Base-by-base conservation (phyloP, 1,140 invertebrate genomes). In the Drosophila funebris region DNA sequence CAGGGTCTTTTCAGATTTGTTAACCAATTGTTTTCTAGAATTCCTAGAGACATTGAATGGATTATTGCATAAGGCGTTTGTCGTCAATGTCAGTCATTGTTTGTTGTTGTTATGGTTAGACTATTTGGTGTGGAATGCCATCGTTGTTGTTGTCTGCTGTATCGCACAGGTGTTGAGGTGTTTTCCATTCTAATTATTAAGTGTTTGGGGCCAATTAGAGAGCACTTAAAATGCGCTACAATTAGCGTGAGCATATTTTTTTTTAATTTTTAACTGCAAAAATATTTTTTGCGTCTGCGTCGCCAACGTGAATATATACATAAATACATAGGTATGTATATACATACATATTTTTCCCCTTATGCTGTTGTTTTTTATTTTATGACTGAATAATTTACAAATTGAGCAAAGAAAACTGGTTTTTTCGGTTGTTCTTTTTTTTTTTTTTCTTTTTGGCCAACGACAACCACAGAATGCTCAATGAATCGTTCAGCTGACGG, bases 351-450 rank as follows among this genome's bases (percentile, higher is more conserved):
- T 39, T 33, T 75, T 64, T 57, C 36, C 60, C 43, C 73, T 73
- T 78, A 13, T 13, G 22, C 43, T 13, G 22, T 62, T 24, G 16
- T 41, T 27, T 39, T 13, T 20, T 8, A 22, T 66, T 66, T 57
- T 37, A 76, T 76, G 78, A 80, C 78, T 82, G 77, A 82, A 82
- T 67, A 78, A 83, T 82, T 82, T 82, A 82, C 78, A 83, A 82
- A 82, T 82, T 83, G 78, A 68, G 74, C 72, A 72, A 80, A 52
- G 56, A 29, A 46, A 82, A 82, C 79, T 48, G 79, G 79, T 82
- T 54, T 68, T 68, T 46, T 46, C 9, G 18, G 46, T 36, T n/a
- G n/a, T n/a, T n/a, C n/a, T n/a, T n/a, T n/a, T n/a, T n/a, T n/a
- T n/a, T n/a, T n/a, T n/a, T n/a, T n/a, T n/a, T n/a, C n/a, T n/a